phyloP scores from a whole-genome alignment of 1,140 invertebrate species.

The Cydia amplana region DNA sequence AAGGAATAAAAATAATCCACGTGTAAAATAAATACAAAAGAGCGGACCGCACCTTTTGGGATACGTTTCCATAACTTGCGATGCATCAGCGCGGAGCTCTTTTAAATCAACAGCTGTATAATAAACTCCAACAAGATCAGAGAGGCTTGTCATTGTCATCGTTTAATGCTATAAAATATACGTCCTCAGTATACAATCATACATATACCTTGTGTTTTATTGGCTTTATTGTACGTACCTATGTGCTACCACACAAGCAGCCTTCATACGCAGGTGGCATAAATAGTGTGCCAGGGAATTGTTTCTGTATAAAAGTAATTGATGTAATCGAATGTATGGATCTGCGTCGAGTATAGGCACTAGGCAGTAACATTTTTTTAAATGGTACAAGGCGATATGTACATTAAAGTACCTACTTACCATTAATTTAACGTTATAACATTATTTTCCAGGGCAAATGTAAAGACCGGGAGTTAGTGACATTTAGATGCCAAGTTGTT shows the following conservation, averaged over 20 bases:
- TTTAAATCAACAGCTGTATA: conserved; percentile 18
- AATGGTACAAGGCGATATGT: too few relatives aligned
- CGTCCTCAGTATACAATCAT: neutral
- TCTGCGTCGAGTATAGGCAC: neutral
- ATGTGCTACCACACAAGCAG: conserved; percentile 8
- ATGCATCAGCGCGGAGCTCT: conserved; percentile 6
- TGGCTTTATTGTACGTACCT: neutral
- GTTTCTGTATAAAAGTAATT: neutral
- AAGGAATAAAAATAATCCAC: conserved; percentile 54
- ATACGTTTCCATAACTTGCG: conserved; percentile 20
- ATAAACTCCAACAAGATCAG: conserved; percentile 21
- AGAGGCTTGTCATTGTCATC: neutral
- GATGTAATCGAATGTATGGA: neutral
- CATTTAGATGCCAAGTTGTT: neutral
- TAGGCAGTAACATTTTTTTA: too few relatives aligned
- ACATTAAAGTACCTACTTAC: too few relatives aligned
- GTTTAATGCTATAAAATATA: conserved; percentile 14
- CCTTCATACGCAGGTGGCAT: conserved; percentile 11
- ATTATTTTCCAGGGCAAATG: too few relatives aligned
- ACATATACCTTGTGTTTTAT: neutral
- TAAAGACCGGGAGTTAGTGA: neutral
- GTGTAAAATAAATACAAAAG: conserved; percentile 55
- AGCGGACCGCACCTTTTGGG: conserved; percentile 39
- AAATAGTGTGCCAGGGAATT: neutral
- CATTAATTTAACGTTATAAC: too few relatives aligned